Evolutionary conservation across 2,888 invertebrate species (phyloP).

Genomic region (Alentia gelatinosa): DNA sequence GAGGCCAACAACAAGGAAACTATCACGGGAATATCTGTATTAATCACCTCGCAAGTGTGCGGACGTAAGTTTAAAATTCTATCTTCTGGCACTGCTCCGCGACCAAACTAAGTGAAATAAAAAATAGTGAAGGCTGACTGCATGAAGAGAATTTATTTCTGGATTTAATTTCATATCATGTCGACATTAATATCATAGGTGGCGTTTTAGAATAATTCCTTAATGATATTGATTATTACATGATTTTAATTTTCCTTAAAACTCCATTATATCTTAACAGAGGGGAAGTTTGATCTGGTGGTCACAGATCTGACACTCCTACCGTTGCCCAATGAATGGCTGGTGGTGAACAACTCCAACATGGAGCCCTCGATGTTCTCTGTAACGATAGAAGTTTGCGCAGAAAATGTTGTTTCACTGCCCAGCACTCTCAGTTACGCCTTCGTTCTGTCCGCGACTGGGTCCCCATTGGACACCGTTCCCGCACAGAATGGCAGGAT

Average conservation of each 20-base stretch:
- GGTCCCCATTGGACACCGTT: background rate
- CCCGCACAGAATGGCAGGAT: background rate
- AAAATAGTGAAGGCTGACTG: no score
- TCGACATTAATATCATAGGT: background rate
- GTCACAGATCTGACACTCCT: background rate
- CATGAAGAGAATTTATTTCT: no score
- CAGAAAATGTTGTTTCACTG: background rate
- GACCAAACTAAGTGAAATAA: no score
- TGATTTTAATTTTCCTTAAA: no score
- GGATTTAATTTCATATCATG: no score
- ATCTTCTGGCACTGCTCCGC: no score
- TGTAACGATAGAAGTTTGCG: background rate
- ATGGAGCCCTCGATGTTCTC: background rate
- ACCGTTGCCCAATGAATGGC: background rate
- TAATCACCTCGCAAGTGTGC: background rate
- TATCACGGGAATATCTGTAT: background rate
- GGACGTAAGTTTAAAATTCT: background rate
- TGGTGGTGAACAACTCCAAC: background rate
- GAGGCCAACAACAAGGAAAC: constrained; percentile 11
- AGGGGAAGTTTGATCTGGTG: background rate
- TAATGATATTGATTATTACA: no score
- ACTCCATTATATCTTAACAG: no score
- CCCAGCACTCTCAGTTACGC: background rate
- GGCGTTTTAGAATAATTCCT: no score
- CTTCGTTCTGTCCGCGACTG: background rate